Conservation (phyloP, 2,113 vertebrate species). For the Phalacrocorax brasilianus region DNA sequence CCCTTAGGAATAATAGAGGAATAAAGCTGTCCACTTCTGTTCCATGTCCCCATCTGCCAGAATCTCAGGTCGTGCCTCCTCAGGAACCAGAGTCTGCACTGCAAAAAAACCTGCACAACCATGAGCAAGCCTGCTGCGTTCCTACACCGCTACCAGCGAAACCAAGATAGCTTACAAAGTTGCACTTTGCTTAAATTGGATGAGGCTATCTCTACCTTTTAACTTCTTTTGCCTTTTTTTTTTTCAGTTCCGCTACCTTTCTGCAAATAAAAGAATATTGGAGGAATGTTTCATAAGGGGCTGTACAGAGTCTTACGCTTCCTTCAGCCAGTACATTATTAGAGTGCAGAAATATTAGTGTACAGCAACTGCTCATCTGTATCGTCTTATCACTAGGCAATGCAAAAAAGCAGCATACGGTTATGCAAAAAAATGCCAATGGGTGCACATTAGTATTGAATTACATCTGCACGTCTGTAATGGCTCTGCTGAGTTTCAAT, state of each 20-base stretch:
- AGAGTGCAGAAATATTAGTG: background rate
- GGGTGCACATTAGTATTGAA: background rate
- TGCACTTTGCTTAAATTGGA: background rate
- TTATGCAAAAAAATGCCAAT: background rate
- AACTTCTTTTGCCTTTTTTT: background rate
- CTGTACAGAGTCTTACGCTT: background rate
- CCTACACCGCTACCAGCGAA: background rate
- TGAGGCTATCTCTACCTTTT: background rate
- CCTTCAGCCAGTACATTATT: background rate
- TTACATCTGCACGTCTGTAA: background rate
- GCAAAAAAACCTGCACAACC: background rate
- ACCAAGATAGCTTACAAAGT: background rate
- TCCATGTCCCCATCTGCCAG: background rate
- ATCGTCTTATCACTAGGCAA: background rate
- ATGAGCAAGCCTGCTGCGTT: accelerated
- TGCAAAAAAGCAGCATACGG: background rate
- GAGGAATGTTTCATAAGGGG: background rate
- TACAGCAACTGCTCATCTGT: background rate
- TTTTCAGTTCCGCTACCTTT: background rate
- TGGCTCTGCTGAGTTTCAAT: background rate
- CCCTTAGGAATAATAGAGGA: background rate
- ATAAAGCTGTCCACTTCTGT: background rate
- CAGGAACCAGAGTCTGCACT: background rate
- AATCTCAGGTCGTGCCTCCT: background rate
- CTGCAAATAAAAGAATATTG: background rate